These are phyloP conservation scores for Flexamia atlantica DNA, from an alignment of 2,888 invertebrate species.

Conservation along the genomic window DNA sequence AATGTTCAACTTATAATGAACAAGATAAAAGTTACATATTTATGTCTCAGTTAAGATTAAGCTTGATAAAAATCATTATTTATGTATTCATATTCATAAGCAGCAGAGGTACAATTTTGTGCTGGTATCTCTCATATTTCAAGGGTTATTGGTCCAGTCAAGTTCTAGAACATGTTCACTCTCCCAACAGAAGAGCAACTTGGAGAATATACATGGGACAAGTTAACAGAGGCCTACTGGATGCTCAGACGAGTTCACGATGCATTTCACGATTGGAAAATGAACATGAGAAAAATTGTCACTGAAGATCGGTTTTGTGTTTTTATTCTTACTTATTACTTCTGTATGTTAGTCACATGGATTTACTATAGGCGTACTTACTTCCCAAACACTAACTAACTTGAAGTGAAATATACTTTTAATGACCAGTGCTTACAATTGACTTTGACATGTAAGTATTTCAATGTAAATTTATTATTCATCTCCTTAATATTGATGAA, in stretches of 20 bases:
- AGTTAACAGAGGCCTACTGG: not conserved
- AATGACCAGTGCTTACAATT: too few relatives aligned
- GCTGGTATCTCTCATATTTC: too few relatives aligned
- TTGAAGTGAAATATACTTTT: too few relatives aligned
- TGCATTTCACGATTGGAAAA: not conserved
- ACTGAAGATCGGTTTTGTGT: not conserved
- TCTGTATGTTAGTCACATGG: not conserved
- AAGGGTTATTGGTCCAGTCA: too few relatives aligned
- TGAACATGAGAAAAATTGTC: not conserved
- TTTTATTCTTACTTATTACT: not conserved
- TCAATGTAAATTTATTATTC: too few relatives aligned
- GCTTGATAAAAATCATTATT: not conserved
- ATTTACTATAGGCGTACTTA: too few relatives aligned
- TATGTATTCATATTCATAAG: not conserved
- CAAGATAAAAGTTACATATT: not conserved
- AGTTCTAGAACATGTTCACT: too few relatives aligned
- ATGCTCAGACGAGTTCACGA: not conserved
- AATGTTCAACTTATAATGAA: not conserved
- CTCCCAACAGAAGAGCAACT: not conserved
- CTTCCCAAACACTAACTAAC: too few relatives aligned
- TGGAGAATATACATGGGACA: not conserved
- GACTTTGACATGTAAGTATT: too few relatives aligned
- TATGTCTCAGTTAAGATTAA: too few relatives aligned
- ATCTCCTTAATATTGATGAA: too few relatives aligned
- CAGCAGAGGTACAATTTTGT: not conserved